phyloP scores from a whole-genome alignment of 2,113 vertebrate genomes.

The Grammomys dolichurus region DNA sequence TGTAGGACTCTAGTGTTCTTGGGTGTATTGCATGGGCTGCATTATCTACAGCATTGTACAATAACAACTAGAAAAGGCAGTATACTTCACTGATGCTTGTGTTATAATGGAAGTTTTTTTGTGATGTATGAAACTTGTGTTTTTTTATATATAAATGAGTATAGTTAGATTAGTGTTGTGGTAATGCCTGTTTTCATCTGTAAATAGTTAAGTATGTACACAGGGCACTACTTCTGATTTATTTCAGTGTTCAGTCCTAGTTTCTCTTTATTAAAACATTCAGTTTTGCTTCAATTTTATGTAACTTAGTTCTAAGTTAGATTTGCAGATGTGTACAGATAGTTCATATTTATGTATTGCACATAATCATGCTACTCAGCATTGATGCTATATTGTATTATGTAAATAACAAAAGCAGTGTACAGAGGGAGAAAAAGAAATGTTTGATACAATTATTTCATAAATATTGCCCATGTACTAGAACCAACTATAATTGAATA shows the following conservation, averaged over 20 bases:
- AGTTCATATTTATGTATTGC: slow-evolving; percentile 99
- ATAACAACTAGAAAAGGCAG: slow-evolving; percentile 93
- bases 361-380: slow-evolving; percentile 97
- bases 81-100: slow-evolving; percentile 93
- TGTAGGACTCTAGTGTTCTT: slow-evolving; percentile 93
- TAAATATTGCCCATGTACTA: too few relatives aligned
- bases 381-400: slow-evolving; percentile 98
- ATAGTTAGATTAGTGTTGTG: slow-evolving; percentile 89
- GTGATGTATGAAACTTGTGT: slow-evolving; percentile 92
- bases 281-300: slow-evolving; percentile 88
- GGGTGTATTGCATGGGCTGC: slow-evolving; percentile 96
- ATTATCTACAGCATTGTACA: slow-evolving; percentile 93
- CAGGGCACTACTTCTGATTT: slow-evolving; percentile 85
- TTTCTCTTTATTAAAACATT: slow-evolving; percentile 87
- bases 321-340: slow-evolving; percentile 98
- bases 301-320: slow-evolving; percentile 92
- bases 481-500: too few relatives aligned
- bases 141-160: slow-evolving; percentile 90
- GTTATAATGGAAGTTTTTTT: slow-evolving; percentile 91
- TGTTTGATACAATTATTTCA: too few relatives aligned
- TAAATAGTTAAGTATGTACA: slow-evolving; percentile 89
- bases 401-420: slow-evolving; percentile 99
- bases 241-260: slow-evolving; percentile 85
- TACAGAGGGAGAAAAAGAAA: slow-evolving; percentile 95
- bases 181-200: slow-evolving; percentile 90